Evolutionary conservation across 2,113 vertebrate species (phyloP).

Genomic region (Callospermophilus lateralis): DNA sequence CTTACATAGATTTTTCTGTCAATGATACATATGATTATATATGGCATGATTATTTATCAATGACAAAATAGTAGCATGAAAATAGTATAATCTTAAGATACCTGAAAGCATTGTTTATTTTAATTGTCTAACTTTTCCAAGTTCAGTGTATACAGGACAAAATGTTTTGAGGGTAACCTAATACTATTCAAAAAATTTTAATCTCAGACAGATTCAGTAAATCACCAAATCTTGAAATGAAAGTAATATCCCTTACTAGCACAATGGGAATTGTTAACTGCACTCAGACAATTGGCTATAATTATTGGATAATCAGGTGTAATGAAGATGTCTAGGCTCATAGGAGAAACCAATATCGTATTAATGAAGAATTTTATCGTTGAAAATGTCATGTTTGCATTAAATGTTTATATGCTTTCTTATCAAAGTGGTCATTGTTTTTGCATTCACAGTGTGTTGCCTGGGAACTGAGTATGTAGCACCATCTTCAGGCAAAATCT

Average conservation of each 20-base stretch:
- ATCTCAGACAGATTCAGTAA: background rate
- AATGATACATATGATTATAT: background rate
- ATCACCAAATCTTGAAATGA: background rate
- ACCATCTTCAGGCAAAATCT: conserved; percentile 69
- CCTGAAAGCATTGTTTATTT: background rate
- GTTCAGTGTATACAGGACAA: background rate
- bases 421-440: background rate
- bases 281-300: background rate
- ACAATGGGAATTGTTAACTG: background rate
- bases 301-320: conserved; percentile 1
- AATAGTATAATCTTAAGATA: conserved; percentile 34
- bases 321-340: background rate
- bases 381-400: conserved; percentile 15
- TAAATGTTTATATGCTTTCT: conserved; percentile 53
- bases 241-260: background rate
- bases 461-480: conserved; percentile 56
- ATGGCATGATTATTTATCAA: conserved; percentile 34
- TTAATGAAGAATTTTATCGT: conserved; percentile 29
- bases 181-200: background rate
- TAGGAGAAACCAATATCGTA: background rate
- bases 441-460: background rate
- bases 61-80: background rate
- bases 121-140: conserved; percentile 16
- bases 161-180: background rate
- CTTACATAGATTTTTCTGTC: background rate